phyloP scores from a whole-genome alignment of 53 echinoderm and acorn worm genomes.

The Patiria pectinifera region DNA sequence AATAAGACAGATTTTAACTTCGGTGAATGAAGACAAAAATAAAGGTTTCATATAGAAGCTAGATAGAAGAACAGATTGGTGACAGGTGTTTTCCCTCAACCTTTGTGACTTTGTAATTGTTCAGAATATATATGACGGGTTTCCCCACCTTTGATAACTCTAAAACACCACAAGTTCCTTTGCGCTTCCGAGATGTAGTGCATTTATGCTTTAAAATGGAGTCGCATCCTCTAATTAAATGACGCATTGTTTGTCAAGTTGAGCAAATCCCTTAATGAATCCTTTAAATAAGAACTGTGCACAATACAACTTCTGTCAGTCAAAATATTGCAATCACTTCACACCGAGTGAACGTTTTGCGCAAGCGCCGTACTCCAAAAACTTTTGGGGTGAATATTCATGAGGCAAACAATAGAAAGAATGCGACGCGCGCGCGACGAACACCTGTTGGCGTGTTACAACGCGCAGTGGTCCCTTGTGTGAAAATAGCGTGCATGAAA shows the following conservation, averaged over 20 bases:
- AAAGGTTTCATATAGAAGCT: neutral
- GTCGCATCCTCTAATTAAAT: too few species aligned
- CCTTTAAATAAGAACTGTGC: too few species aligned
- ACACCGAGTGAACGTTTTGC: neutral
- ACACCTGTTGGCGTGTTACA: neutral
- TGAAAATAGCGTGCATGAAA: neutral
- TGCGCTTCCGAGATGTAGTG: too few species aligned
- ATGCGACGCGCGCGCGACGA: neutral
- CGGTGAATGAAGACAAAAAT: neutral
- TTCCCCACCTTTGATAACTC: too few species aligned
- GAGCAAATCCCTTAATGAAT: too few species aligned
- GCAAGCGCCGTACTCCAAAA: neutral
- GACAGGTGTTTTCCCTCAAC: neutral
- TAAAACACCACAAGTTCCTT: too few species aligned
- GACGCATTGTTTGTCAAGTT: too few species aligned
- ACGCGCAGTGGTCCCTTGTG: neutral
- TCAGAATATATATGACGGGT: too few species aligned
- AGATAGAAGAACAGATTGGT: neutral
- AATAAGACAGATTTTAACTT: neutral
- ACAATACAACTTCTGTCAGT: too few species aligned
- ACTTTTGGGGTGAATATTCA: slow-evolving; percentile 22
- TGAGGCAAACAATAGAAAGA: slow-evolving; percentile 10
- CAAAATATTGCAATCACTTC: too few species aligned
- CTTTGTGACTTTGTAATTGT: too few species aligned
- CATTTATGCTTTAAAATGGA: too few species aligned